Conservation (phyloP, 2,888 invertebrate species). For the Synanthedon myopaeformis region DNA sequence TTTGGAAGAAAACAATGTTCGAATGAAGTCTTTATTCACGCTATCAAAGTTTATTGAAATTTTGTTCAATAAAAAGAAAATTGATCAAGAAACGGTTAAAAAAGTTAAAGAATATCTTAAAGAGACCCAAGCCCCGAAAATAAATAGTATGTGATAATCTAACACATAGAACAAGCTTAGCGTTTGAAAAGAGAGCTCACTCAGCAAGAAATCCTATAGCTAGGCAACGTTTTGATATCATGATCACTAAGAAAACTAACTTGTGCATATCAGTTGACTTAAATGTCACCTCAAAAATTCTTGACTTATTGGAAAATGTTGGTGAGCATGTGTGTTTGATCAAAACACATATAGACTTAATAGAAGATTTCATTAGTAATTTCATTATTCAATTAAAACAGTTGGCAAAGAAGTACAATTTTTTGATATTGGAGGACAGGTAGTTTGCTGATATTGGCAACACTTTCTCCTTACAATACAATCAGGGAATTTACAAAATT, state of each 20-base stretch:
- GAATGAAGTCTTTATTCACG: conserved; percentile 77
- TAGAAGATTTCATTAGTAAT: conserved; percentile 80
- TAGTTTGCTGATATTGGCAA: conserved; percentile 78
- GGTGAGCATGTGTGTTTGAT: conserved; percentile 92
- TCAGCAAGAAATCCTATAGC: conserved; percentile 72
- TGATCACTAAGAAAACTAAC: conserved; percentile 84
- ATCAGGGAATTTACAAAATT: conserved; percentile 82
- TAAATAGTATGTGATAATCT: conserved; percentile 34
- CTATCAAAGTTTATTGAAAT: conserved; percentile 75
- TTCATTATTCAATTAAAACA: conserved; percentile 73
- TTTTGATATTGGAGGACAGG: conserved; percentile 83
- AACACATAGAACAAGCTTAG: conserved; percentile 63
- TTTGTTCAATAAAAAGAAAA: conserved; percentile 73
- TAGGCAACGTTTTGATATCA: conserved; percentile 78
- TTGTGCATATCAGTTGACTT: conserved; percentile 93
- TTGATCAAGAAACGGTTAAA: conserved; percentile 62
- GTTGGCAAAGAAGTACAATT: conserved; percentile 82
- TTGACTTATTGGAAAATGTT: conserved; percentile 79
- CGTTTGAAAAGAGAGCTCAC: conserved; percentile 73
- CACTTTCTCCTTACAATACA: conserved; percentile 92
- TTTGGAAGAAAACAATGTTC: conserved; percentile 76
- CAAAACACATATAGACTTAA: conserved; percentile 84
- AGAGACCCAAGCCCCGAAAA: conserved; percentile 66
- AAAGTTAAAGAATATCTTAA: conserved; percentile 74
- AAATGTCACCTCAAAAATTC: conserved; percentile 75